Evolutionary conservation across 2,888 invertebrate genomes (phyloP), one percentile per base, ranked within the genome.

Genomic region (Incurvaria masculella): DNA sequence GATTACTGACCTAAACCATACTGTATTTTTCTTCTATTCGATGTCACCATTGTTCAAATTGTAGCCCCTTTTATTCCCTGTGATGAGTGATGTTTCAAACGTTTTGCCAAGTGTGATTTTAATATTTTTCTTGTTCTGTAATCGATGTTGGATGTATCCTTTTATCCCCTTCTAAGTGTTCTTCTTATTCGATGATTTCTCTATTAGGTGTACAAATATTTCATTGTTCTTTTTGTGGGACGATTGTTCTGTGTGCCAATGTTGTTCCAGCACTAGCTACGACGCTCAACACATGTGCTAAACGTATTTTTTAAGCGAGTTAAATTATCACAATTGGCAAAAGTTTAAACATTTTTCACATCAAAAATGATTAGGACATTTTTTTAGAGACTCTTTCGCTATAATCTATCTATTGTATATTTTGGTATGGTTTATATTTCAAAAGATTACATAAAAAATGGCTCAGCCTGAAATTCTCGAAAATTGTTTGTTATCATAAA

Each of bases 41-140:
- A n/a, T n/a, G n/a, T n/a, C n/a, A n/a, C n/a, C n/a, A n/a, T n/a
- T n/a, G n/a, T n/a, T n/a, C n/a, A n/a, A n/a, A n/a, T n/a, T n/a
- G n/a, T n/a, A n/a, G n/a, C n/a, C n/a, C n/a, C n/a, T n/a, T n/a
- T n/a, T n/a, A 23, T 23, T 23, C 23, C 23, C 10, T 23, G 14
- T 33, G 33, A 6, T 33, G 8, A 33, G 14, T 14, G 14, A 33
- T 33, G 58, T 57, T 56, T 43, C 52, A 54, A 52, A 54, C 26
- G 47, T 53, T 46, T 53, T 53, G 55, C 52, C 49, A 51, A 49
- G 51, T 47, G 39, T 44, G 47, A 18, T 52, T 33, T 43, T 33
- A 46, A 48, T 48, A 38, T 55, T 38, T 47, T 51, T 51, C n/a
- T 39, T 42, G 38, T 42, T n/a, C n/a, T n/a, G n/a, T n/a, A 44